Evolutionary conservation across 2,888 invertebrate species (phyloP).

Genomic region (Orthosia cruda): DNA sequence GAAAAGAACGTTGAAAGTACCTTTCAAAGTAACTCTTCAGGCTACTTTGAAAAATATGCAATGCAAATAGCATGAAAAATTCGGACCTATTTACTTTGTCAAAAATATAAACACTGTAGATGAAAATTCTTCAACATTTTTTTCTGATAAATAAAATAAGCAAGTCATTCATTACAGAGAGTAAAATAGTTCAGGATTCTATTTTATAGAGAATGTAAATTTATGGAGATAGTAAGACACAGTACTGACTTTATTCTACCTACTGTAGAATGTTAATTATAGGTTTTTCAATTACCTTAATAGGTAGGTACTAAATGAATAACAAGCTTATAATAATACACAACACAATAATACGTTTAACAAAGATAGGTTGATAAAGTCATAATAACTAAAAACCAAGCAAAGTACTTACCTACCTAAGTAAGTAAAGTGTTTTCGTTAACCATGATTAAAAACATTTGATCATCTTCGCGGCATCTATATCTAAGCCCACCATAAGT

Average conservation of each 20-base stretch:
- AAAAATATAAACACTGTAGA: not conserved
- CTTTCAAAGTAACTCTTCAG: slow-evolving; percentile 19
- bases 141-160: not conserved
- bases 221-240: not conserved
- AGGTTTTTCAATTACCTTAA: no score
- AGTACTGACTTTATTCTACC: no score
- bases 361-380: not conserved
- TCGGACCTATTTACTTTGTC: not conserved
- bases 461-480: slow-evolving; percentile 26
- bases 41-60: slow-evolving; percentile 11
- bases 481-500: slow-evolving; percentile 47
- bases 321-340: no score
- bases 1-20: no score
- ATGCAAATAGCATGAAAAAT: slow-evolving; percentile 12
- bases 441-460: slow-evolving; percentile 19
- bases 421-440: not conserved
- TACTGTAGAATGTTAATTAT: no score
- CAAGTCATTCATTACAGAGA: no score
- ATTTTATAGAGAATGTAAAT: no score
- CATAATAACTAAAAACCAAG: not conserved
- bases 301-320: no score
- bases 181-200: not conserved
- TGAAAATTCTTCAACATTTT: not conserved
- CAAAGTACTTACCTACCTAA: not conserved
- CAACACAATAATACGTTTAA: no score